These are phyloP conservation scores for Diprion similis DNA, from an alignment of 1,140 invertebrate genomes.

Conservation along the genomic window DNA sequence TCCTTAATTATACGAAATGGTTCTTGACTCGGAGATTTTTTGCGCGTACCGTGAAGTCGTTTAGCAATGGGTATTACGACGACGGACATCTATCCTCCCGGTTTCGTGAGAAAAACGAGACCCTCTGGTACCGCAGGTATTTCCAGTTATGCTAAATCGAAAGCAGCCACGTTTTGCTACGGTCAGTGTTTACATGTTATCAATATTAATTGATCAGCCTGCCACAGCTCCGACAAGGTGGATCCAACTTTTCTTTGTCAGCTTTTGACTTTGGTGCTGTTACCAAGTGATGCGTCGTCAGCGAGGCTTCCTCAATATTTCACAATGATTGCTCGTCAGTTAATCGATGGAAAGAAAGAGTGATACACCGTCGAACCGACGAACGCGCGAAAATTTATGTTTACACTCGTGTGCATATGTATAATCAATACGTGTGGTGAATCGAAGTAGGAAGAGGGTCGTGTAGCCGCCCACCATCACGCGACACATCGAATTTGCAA, in stretches of 20 bases:
- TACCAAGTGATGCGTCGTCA: too few relatives aligned
- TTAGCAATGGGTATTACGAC: background rate
- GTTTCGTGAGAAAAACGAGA: background rate
- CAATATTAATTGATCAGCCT: too few relatives aligned
- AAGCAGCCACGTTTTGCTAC: too few relatives aligned
- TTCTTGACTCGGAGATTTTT: background rate
- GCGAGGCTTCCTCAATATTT: too few relatives aligned
- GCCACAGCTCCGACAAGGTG: too few relatives aligned
- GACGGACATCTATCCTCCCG: constrained; percentile 1
- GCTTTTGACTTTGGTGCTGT: too few relatives aligned
- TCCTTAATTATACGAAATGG: background rate
- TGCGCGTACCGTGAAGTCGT: constrained; percentile 1
- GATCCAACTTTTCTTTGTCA: too few relatives aligned
- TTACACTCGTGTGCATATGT: background rate
- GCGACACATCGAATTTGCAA: background rate
- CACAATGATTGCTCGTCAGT: too few relatives aligned
- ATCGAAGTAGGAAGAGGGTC: background rate
- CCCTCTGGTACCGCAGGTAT: background rate
- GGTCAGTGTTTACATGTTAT: background rate
- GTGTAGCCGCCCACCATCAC: background rate
- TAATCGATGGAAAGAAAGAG: too few relatives aligned
- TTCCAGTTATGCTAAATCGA: constrained; percentile 5
- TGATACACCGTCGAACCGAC: too few relatives aligned
- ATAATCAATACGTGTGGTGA: background rate
- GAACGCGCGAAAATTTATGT: too few relatives aligned